Evolutionary conservation across 2,888 invertebrate species (phyloP).

Genomic region (Anorthoa munda): DNA sequence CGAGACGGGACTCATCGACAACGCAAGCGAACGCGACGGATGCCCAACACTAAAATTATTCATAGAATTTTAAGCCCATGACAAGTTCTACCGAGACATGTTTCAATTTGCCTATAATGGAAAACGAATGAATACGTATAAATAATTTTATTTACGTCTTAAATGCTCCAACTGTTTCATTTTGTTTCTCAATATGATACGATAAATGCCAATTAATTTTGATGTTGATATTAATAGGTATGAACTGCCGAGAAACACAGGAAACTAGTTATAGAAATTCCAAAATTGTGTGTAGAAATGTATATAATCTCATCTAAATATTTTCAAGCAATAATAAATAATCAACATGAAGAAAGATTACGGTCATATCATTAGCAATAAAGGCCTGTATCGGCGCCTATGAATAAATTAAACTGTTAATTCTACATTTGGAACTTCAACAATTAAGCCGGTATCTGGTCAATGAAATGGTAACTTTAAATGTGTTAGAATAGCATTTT

Average conservation of each 20-base stretch:
- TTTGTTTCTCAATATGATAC: background rate
- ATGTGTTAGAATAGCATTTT: slow-evolving; percentile 9
- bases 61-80: slow-evolving; percentile 71
- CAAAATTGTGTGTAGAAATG: background rate
- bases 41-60: slow-evolving; percentile 75
- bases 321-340: slow-evolving; percentile 31
- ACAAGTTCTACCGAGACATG: slow-evolving; percentile 17
- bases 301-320: slow-evolving; percentile 34
- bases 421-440: slow-evolving; percentile 22
- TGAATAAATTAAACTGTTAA: slow-evolving; percentile 51
- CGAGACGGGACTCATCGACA: slow-evolving; percentile 56
- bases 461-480: slow-evolving; percentile 41
- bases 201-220: slow-evolving; percentile 6
- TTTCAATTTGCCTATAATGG: slow-evolving; percentile 50
- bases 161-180: background rate
- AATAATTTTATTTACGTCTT: background rate
- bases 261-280: slow-evolving; percentile 14
- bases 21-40: slow-evolving; percentile 53
- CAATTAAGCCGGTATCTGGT: slow-evolving; percentile 32
- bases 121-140: slow-evolving; percentile 33
- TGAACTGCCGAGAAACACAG: slow-evolving; percentile 1
- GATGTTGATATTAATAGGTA: background rate
- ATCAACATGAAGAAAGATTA: slow-evolving; percentile 33
- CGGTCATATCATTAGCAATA: slow-evolving; percentile 29
- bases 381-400: slow-evolving; percentile 15